These are phyloP conservation scores for Lamprotornis superbus DNA, from an alignment of 2,113 vertebrate genomes.

Conservation along the genomic window DNA sequence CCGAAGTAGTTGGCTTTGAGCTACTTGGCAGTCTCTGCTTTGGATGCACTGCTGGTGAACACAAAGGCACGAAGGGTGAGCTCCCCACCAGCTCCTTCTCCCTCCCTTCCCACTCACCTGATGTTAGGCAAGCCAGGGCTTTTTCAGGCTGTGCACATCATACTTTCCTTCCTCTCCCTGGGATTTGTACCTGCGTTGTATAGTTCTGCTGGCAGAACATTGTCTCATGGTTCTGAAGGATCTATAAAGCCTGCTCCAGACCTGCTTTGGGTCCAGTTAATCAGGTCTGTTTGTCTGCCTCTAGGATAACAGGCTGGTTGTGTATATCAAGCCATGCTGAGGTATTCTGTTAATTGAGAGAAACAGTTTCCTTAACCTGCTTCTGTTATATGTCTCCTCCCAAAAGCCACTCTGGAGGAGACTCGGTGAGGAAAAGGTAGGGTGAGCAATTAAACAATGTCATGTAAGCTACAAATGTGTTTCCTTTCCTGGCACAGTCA, in stretches of 20 bases:
- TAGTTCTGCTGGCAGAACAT: slow-evolving; percentile 16
- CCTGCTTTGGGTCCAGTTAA: not conserved
- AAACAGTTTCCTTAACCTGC: slow-evolving; percentile 13
- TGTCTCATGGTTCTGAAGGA: slow-evolving; percentile 11
- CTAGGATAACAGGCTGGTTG: not conserved
- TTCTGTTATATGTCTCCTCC: slow-evolving; percentile 50
- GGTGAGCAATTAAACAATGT: slow-evolving; percentile 47
- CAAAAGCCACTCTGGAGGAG: slow-evolving; percentile 48
- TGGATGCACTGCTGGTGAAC: not conserved
- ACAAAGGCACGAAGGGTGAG: not conserved
- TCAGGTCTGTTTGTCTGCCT: not conserved
- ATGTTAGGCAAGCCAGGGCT: not conserved
- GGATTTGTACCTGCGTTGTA: slow-evolving; percentile 8
- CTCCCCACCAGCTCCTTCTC: not conserved
- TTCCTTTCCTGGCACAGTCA: slow-evolving; percentile 71
- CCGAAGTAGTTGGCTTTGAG: not conserved
- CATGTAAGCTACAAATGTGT: slow-evolving; percentile 31
- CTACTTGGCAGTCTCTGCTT: not conserved
- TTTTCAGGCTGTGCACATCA: not conserved
- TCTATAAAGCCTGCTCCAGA: not conserved
- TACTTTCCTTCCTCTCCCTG: slow-evolving; percentile 4
- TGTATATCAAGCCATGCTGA: slow-evolving; percentile 2
- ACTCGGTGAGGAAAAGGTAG: slow-evolving; percentile 47
- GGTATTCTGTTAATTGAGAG: slow-evolving; percentile 21
- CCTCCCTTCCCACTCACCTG: not conserved